Conservation (phyloP, 2,113 vertebrate species). For the Cebus imitator region DNA sequence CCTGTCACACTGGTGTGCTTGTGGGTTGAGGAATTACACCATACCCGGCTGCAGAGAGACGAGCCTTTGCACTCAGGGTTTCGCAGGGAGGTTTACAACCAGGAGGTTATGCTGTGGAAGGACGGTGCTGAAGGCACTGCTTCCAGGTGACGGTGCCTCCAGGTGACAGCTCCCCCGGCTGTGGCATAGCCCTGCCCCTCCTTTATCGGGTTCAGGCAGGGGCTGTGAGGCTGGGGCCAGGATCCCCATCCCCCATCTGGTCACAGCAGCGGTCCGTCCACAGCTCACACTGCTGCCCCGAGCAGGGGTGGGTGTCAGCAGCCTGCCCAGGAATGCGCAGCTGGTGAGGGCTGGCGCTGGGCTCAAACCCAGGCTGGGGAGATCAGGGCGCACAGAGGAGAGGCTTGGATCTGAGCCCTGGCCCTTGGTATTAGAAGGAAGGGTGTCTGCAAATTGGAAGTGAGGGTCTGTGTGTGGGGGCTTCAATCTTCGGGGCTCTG, state of each 20-base stretch:
- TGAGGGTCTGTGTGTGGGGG: not conserved
- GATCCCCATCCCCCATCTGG: not conserved
- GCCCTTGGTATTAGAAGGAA: not conserved
- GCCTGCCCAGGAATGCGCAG: not conserved
- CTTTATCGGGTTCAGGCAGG: not conserved
- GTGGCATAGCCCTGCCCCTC: not conserved
- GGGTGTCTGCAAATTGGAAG: not conserved
- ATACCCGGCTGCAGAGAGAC: rapidly evolving
- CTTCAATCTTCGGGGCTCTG: not conserved
- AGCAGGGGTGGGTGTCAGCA: not conserved
- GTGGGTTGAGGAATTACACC: not conserved
- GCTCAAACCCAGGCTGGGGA: not conserved
- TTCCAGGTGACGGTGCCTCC: not conserved
- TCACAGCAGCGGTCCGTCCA: not conserved
- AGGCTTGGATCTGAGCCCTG: not conserved
- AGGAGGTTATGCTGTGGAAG: not conserved
- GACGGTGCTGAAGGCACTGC: not conserved
- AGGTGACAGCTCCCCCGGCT: not conserved
- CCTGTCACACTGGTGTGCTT: not conserved
- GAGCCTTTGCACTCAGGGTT: not conserved
- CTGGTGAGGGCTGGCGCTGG: not conserved
- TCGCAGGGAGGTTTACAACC: not conserved
- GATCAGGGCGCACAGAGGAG: not conserved
- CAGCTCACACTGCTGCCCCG: not conserved
- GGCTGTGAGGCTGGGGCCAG: not conserved